Percentiles rank a stretch among this genome's conserved stretches.
Evolutionary conservation across 2,888 invertebrate genomes (phyloP).

Genomic region (Cepaea hortensis): DNA sequence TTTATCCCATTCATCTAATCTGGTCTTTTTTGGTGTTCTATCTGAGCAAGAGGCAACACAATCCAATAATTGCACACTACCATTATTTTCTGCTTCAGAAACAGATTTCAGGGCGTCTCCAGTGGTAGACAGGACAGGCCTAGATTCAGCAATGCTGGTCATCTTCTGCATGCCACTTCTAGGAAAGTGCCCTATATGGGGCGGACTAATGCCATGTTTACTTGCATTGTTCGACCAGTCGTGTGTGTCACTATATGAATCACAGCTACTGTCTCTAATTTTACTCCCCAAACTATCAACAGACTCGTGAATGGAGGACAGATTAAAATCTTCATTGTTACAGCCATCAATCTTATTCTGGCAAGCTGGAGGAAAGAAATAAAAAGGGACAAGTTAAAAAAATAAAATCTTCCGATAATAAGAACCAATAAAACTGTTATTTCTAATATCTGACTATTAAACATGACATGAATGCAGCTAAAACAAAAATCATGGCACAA

Average conservation of each 20-base stretch:
- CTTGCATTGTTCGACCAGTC: slow-evolving; percentile 30
- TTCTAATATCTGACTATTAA: neutral
- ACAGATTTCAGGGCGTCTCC: too few species aligned
- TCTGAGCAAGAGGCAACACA: neutral
- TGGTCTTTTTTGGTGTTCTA: neutral
- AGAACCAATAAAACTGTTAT: neutral
- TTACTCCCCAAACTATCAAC: neutral
- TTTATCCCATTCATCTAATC: neutral
- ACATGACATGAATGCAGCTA: neutral
- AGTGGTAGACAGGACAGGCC: neutral
- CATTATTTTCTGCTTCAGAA: neutral
- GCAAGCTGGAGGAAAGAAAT: slow-evolving; percentile 2
- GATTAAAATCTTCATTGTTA: neutral
- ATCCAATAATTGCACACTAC: neutral
- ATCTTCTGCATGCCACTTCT: neutral
- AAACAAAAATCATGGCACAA: neutral
- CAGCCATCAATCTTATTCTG: too few species aligned
- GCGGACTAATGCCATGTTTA: neutral
- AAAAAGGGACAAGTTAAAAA: neutral
- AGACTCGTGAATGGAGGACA: neutral
- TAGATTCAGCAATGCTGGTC: neutral
- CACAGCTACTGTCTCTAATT: slow-evolving; percentile 11
- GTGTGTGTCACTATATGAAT: neutral
- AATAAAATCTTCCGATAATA: neutral
- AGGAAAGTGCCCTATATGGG: neutral